A percentile compares a stretch with the other conserved stretches of the same genome.
Evolutionary conservation across 2,113 vertebrate species (phyloP).

Genomic region (Isichthys henryi): DNA sequence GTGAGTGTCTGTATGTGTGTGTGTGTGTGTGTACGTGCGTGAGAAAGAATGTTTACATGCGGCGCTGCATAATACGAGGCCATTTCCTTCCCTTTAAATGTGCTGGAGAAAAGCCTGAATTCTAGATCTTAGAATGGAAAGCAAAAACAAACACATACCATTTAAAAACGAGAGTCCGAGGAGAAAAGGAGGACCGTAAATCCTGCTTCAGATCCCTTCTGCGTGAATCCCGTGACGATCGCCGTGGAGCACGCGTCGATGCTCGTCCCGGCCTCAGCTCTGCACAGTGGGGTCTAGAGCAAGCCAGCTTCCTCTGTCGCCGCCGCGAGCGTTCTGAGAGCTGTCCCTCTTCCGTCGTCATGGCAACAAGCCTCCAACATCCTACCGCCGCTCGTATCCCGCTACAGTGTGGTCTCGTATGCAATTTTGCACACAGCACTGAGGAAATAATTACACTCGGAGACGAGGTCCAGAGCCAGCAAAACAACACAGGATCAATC

Average conservation of each 20-base stretch:
- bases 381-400: constrained; percentile 72
- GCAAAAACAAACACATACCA: constrained; percentile 15
- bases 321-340: constrained; percentile 42
- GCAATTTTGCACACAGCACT: constrained; percentile 40
- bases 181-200: background rate
- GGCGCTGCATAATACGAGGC: background rate
- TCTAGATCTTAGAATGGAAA: background rate
- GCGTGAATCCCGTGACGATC: constrained; percentile 19
- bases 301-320: constrained; percentile 45
- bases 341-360: constrained; percentile 81
- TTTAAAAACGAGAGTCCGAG: constrained; percentile 5
- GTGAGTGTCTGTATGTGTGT: constrained; percentile 33
- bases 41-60: constrained; percentile 15
- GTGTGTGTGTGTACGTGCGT: constrained; percentile 27
- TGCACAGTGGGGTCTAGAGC: constrained; percentile 52
- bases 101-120: constrained; percentile 11
- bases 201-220: background rate
- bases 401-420: constrained; percentile 54
- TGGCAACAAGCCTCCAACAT: constrained; percentile 88
- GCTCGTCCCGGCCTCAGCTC: constrained; percentile 18
- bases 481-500: background rate
- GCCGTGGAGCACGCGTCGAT: constrained; percentile 6
- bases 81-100: constrained; percentile 17
- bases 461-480: background rate
- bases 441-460: constrained; percentile 15